Percentiles rank a stretch among this genome's conserved stretches.
These are phyloP conservation scores for Aphis gossypii DNA, from an alignment of 1,140 invertebrate genomes.

Conservation along the genomic window DNA sequence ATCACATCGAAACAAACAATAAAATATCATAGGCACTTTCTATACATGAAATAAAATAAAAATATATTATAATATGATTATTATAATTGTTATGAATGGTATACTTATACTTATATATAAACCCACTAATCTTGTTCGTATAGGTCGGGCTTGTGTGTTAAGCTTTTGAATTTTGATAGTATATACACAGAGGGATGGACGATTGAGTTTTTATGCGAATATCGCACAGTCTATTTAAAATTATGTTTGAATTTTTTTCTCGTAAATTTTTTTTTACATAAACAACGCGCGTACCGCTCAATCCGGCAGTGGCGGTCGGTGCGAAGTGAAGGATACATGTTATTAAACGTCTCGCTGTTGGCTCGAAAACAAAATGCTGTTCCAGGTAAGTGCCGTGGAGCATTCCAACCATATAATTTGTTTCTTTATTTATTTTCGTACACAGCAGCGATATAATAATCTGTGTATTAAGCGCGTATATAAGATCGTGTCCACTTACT, in stretches of 20 bases:
- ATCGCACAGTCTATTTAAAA: conserved; percentile 35
- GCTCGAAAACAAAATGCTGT: conserved; percentile 39
- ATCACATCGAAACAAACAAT: too few species aligned
- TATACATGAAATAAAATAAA: too few species aligned
- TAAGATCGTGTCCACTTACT: not conserved
- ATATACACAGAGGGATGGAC: not conserved
- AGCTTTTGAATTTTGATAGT: not conserved
- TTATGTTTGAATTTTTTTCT: not conserved
- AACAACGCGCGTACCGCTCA: not conserved
- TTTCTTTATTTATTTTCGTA: conserved; percentile 39
- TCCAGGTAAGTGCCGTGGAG: conserved; percentile 48
- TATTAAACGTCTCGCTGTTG: conserved; percentile 39
- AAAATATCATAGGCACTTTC: too few species aligned
- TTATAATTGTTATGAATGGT: too few species aligned
- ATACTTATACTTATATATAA: not conserved
- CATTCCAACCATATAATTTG: conserved; percentile 45
- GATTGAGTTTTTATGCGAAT: conserved; percentile 18
- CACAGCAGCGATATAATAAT: not conserved
- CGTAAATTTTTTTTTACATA: not conserved
- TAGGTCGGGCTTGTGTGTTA: not conserved
- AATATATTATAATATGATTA: too few species aligned
- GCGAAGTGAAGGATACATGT: conserved; percentile 39
- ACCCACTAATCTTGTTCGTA: not conserved
- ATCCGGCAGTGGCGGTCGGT: not conserved
- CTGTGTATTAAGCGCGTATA: not conserved